A percentile compares a stretch with the other conserved stretches of the same genome.
Evolutionary conservation across 2,888 invertebrate genomes (phyloP).

Genomic region (Melinaea menophilus): DNA sequence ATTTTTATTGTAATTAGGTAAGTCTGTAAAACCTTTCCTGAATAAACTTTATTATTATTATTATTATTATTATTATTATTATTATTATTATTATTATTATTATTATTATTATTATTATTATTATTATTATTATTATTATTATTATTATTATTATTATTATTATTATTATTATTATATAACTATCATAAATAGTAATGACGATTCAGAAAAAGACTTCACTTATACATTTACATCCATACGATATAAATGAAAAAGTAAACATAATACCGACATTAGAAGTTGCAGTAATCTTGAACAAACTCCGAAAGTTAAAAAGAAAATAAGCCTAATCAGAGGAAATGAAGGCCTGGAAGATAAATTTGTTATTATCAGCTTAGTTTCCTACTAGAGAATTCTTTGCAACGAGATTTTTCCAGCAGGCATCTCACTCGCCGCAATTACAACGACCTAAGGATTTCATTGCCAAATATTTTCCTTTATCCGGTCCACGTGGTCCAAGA

Average conservation of each 20-base stretch:
- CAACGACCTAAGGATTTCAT: constrained; percentile 65
- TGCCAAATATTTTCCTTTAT: constrained; percentile 72
- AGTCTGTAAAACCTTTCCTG: too few relatives aligned
- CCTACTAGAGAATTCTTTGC: constrained; percentile 34
- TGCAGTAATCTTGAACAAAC: constrained; percentile 8
- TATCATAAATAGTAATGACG: not conserved
- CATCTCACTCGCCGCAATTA: constrained; percentile 53
- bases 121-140: too few relatives aligned
- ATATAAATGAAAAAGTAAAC: not conserved
- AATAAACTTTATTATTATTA: too few relatives aligned
- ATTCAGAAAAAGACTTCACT: not conserved
- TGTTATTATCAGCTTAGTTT: constrained; percentile 34
- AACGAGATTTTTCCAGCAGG: constrained; percentile 28
- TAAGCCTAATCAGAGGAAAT: constrained; percentile 28
- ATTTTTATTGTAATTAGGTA: too few relatives aligned
- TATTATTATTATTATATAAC: not conserved
- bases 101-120: too few relatives aligned
- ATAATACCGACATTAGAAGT: not conserved
- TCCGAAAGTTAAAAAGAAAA: constrained; percentile 28
- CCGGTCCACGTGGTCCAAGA: constrained; percentile 40
- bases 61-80: too few relatives aligned
- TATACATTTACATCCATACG: not conserved
- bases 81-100: too few relatives aligned
- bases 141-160: not conserved
- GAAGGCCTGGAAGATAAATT: constrained; percentile 30